phyloP scores from a whole-genome alignment of 2,797 vertebrate species.

The Cyprinodon diabolis region DNA sequence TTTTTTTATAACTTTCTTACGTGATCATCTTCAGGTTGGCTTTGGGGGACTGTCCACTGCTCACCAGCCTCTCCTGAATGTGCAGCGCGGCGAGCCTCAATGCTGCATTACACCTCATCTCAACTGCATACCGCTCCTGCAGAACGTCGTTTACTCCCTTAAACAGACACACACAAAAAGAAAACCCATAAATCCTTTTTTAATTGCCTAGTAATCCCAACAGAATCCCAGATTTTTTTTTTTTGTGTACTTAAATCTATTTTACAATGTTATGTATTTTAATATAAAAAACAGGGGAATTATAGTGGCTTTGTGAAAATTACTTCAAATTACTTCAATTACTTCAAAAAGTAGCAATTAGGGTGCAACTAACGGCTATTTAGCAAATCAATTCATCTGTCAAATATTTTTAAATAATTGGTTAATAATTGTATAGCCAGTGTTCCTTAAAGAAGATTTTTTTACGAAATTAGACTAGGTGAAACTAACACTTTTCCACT shows the following conservation, averaged over 20 bases:
- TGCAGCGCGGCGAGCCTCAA: conserved; percentile 92
- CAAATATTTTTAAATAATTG: too few species aligned
- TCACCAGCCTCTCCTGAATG: conserved; percentile 90
- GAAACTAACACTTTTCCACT: too few species aligned
- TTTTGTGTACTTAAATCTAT: background rate
- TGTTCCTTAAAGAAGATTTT: too few species aligned
- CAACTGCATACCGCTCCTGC: conserved; percentile 94
- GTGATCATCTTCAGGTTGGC: conserved; percentile 92
- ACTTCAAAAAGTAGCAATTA: too few species aligned
- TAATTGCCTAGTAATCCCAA: too few species aligned
- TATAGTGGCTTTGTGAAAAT: too few species aligned
- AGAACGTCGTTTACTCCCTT: conserved; percentile 96
- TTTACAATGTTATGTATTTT: background rate
- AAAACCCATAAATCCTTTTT: background rate
- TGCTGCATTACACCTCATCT: conserved; percentile 95
- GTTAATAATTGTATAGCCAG: too few species aligned
- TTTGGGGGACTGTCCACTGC: conserved; percentile 90
- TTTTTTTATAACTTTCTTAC: conserved; percentile 75
- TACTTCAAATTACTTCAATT: too few species aligned
- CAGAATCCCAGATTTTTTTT: too few species aligned
- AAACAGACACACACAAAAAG: conserved; percentile 33
- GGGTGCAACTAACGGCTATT: too few species aligned
- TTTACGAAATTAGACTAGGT: too few species aligned
- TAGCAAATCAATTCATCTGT: too few species aligned
- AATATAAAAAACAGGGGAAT: background rate